These are phyloP conservation scores for Mastomys natalensis DNA, from an alignment of 2,113 vertebrate species.

Conservation along the genomic window DNA sequence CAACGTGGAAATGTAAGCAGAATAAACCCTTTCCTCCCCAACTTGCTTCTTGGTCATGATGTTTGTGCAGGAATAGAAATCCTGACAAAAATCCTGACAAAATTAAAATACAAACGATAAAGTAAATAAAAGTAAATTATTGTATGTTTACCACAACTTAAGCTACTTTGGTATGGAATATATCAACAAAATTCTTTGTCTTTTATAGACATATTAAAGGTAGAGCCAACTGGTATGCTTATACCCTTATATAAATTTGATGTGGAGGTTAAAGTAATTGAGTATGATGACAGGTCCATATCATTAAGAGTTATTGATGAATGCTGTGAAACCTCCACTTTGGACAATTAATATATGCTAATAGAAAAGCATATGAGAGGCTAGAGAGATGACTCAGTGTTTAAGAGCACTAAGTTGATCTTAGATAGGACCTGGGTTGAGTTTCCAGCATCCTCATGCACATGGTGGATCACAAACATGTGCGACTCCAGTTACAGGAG, in stretches of 20 bases:
- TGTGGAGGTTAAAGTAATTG: not conserved
- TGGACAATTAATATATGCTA: not conserved
- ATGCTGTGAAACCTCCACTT: not conserved
- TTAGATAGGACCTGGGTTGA: no score
- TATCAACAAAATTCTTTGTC: not conserved
- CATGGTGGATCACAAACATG: no score
- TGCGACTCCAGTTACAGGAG: no score
- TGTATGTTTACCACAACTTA: not conserved
- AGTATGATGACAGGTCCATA: not conserved
- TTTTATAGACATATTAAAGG: not conserved
- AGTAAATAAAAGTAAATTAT: not conserved
- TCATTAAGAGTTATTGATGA: not conserved
- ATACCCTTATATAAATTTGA: not conserved
- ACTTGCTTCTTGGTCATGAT: no score
- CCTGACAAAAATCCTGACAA: not conserved
- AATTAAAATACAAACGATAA: not conserved
- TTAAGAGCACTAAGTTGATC: no score
- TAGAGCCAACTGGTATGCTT: not conserved
- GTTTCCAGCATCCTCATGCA: no score
- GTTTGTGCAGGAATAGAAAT: no score
- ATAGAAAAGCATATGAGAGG: not conserved
- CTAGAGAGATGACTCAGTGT: no score
- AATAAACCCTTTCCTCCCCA: no score
- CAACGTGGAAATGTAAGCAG: no score
- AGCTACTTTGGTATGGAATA: not conserved